Base-by-base conservation (phyloP, 2,113 vertebrate genomes). In the Osmerus mordax region DNA sequence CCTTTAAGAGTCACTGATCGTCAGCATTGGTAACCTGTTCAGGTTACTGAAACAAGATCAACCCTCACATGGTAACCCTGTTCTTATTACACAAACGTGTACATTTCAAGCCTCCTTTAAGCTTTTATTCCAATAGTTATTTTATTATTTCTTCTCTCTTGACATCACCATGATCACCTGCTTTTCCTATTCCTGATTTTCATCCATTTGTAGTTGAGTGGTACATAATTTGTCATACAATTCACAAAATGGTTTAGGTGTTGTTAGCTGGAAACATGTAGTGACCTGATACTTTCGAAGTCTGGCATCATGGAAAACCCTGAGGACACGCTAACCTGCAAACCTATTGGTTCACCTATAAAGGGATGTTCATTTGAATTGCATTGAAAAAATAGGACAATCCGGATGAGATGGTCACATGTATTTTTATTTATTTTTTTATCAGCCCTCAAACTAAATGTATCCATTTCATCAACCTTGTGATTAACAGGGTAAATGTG, bases 301-400 rank as follows among this genome's bases (percentile, higher is more conserved):
- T 58, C 14, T 79, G 84, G 84, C 70, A 66, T 86, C 78, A 84
- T 65, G 82, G 82, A 83, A 86, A 81, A 72, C 12, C 21, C 41
- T 36, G 32, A 18, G 55, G 51, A 76, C 74, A 64, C 54, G 41
- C 65, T 15, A 66, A 58, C 29, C 51, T 64, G 18, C 56, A 62
- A 65, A 66, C 14, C n/a, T 55, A 47, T 47, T 47, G 41, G 41
- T 47, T 47, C 41, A 51, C 23, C 56, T 6, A 4, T 61, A 52
- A 51, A 12, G 3, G 51, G 53, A 29, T 56, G 63, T 14, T 64
- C 32, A 64, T 29, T 29, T 64, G 62, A 6, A 64, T 8, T 36
- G 4, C n/a, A 56, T 14, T 56, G 29, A 61, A 18, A 13, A 18
- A 19, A 19, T 21, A 47, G 56, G 56, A n/a, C 55, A 16, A 8